Percentiles rank a stretch among this genome's conserved stretches.
These are phyloP conservation scores for Heteromurus nitidus DNA, from an alignment of 2,888 invertebrate species.

Conservation along the genomic window DNA sequence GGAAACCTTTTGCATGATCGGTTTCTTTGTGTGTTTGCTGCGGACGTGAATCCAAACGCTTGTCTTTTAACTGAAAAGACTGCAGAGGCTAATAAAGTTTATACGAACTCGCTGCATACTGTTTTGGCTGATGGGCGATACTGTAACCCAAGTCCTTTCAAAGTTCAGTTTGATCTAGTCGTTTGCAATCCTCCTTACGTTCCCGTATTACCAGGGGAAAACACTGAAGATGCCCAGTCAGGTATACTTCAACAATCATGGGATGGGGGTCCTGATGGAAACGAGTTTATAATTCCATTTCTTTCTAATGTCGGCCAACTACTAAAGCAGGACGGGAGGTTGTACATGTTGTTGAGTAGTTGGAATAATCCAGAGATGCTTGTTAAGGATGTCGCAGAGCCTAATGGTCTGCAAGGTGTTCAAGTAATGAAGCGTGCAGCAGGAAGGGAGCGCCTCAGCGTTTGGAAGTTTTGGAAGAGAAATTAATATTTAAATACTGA, in stretches of 20 bases:
- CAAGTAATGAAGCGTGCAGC: constrained; percentile 85
- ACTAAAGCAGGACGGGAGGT: constrained; percentile 84
- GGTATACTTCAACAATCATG: constrained; percentile 79
- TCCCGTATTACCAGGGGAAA: constrained; percentile 86
- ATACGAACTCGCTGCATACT: constrained; percentile 58
- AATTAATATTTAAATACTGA: no score
- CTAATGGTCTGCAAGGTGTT: constrained; percentile 79
- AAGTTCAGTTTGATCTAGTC: constrained; percentile 87
- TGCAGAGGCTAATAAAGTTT: constrained; percentile 80
- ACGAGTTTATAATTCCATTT: constrained; percentile 83
- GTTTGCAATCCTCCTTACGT: constrained; percentile 99
- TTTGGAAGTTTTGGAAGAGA: constrained; percentile 90
- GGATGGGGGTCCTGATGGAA: constrained; percentile 87
- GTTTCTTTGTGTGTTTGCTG: constrained; percentile 58
- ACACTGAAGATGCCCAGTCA: constrained; percentile 72
- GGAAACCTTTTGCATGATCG: constrained; percentile 18
- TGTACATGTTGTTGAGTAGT: constrained; percentile 91
- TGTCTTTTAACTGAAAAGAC: constrained; percentile 84
- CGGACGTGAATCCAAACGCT: constrained; percentile 82
- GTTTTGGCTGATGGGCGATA: constrained; percentile 80
- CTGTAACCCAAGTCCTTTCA: constrained; percentile 81
- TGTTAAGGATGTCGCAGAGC: constrained; percentile 80
- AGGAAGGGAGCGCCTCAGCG: constrained; percentile 89
- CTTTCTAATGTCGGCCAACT: constrained; percentile 83
- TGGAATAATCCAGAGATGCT: constrained; percentile 87